Evolutionary conservation across 2,113 vertebrate genomes (phyloP).

Genomic region (Tenebrosternarchus preto): DNA sequence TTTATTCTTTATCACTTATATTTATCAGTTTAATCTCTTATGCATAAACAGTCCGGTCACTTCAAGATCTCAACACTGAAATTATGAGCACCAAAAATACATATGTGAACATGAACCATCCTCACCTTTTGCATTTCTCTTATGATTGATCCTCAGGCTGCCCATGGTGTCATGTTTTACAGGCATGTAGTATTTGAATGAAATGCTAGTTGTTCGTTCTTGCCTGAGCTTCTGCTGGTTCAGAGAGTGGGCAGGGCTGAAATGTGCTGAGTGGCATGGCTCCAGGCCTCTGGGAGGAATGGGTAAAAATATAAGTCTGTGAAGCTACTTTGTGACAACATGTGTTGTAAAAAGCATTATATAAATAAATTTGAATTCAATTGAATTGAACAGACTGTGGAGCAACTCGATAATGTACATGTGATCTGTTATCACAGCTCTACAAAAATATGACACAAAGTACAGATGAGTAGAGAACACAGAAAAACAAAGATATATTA

Average conservation of each 20-base stretch:
- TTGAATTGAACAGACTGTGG: too few species aligned
- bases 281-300: constrained; percentile 40
- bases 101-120: neutral
- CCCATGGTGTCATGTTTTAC: constrained; percentile 39
- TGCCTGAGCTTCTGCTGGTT: constrained; percentile 22
- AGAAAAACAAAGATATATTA: neutral
- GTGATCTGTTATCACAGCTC: neutral
- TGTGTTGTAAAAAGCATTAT: too few species aligned
- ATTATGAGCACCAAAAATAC: neutral
- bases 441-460: constrained; percentile 3
- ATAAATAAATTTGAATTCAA: too few species aligned
- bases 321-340: too few species aligned
- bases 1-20: neutral
- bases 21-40: neutral
- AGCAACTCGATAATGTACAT: constrained; percentile 43
- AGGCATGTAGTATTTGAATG: constrained; percentile 28
- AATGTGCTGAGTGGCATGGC: constrained; percentile 31
- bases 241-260: constrained; percentile 28
- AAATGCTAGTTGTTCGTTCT: constrained; percentile 31
- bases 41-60: neutral
- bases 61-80: neutral
- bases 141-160: constrained; percentile 33
- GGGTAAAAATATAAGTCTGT: too few species aligned
- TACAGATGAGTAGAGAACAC: neutral
- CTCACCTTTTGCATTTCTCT: constrained; percentile 27